These are phyloP conservation scores for Gnathonemus echidnorhynchus DNA, from an alignment of 2,113 vertebrate genomes.

Conservation along the genomic window DNA sequence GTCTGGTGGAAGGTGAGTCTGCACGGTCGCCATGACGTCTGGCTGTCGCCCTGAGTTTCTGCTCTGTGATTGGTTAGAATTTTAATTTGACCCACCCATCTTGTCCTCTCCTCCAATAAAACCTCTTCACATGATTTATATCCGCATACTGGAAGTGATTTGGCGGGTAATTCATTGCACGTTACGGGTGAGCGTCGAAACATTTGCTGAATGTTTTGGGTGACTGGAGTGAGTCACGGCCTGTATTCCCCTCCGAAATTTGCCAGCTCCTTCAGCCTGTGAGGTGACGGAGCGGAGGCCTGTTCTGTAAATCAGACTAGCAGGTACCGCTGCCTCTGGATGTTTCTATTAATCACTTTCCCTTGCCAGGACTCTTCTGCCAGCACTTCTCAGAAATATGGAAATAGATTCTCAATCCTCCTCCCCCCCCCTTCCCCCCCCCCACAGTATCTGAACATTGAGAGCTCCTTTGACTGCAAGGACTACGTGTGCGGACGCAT, in stretches of 20 bases:
- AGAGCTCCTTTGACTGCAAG: constrained; percentile 86
- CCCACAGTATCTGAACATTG: constrained; percentile 77
- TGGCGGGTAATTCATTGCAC: not conserved
- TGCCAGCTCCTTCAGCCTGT: not conserved
- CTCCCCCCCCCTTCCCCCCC: not conserved
- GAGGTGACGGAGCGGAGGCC: not conserved
- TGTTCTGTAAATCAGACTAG: not conserved
- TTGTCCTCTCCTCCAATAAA: not conserved
- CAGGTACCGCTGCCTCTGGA: constrained; percentile 7
- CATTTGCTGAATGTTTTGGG: not conserved
- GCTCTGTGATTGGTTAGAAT: not conserved
- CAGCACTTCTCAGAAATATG: constrained; percentile 4
- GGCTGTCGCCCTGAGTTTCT: not conserved
- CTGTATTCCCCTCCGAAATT: not conserved
- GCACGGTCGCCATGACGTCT: not conserved
- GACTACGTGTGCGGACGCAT: constrained; percentile 82
- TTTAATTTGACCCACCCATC: not conserved
- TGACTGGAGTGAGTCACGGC: not conserved
- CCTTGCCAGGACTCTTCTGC: not conserved
- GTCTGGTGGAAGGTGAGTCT: constrained; percentile 90
- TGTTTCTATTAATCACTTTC: not conserved
- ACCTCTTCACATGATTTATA: not conserved
- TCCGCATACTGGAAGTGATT: not conserved
- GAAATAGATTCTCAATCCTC: not conserved
- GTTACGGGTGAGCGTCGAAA: not conserved